A percentile compares a stretch with the other conserved stretches of the same genome.
These are phyloP conservation scores for Phoeniculus purpureus DNA, from an alignment of 2,797 vertebrate genomes.

Conservation along the genomic window DNA sequence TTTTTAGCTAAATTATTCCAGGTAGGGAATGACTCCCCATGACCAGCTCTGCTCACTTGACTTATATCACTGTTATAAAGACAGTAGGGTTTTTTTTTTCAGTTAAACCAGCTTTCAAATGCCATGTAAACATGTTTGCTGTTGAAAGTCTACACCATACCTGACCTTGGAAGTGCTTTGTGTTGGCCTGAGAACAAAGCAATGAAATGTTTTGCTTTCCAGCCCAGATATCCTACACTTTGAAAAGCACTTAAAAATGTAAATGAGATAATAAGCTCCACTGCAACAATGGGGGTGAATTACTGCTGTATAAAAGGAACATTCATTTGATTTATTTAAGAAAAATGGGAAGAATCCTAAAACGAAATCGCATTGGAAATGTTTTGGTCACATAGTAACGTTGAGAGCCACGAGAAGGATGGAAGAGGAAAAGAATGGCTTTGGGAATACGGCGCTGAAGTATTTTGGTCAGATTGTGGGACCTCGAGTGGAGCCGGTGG, in stretches of 20 bases:
- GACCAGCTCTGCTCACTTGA: conserved; percentile 17
- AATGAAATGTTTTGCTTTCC: conserved; percentile 71
- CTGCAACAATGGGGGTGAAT: conserved; percentile 38
- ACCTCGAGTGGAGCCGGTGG: background rate
- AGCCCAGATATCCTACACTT: conserved; percentile 72
- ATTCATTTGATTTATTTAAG: conserved; percentile 38
- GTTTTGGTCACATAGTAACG: background rate
- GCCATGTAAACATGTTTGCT: conserved; percentile 57
- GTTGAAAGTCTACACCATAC: conserved; percentile 49
- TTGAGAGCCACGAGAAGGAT: background rate
- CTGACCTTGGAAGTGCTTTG: conserved; percentile 68
- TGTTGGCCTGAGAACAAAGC: conserved; percentile 67
- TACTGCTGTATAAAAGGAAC: conserved; percentile 24
- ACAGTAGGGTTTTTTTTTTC: background rate
- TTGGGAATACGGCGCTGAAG: background rate
- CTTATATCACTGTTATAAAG: conserved; percentile 34
- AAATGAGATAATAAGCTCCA: conserved; percentile 67
- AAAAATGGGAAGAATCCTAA: conserved; percentile 34
- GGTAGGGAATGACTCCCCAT: background rate
- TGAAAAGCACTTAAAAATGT: conserved; percentile 73
- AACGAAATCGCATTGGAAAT: conserved; percentile 26
- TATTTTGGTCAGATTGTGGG: background rate
- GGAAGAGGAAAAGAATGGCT: background rate
- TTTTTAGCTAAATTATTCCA: conserved; percentile 31
- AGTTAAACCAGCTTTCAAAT: conserved; percentile 43